Percentiles rank a stretch among this genome's conserved stretches.
Evolutionary conservation across 2,888 invertebrate genomes (phyloP).

Genomic region (Drosophila suboccidentalis): DNA sequence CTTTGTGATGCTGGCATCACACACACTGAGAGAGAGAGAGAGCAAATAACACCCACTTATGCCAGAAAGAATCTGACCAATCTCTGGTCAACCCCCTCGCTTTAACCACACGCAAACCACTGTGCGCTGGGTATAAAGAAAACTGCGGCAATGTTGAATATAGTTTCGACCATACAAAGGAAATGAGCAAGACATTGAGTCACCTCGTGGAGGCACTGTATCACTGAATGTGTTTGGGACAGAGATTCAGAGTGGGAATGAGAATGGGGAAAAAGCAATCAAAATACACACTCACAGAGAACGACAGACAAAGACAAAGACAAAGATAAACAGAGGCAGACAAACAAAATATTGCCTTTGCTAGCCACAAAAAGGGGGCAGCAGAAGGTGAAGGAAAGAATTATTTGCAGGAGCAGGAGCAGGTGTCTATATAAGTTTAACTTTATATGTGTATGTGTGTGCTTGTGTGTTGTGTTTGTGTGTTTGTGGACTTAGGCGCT

Average conservation of each 20-base stretch:
- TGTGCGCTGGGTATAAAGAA: slow-evolving; percentile 37
- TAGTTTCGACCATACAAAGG: slow-evolving; percentile 67
- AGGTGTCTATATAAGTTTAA: slow-evolving; percentile 39
- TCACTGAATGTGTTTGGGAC: slow-evolving; percentile 22
- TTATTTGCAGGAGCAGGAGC: slow-evolving; percentile 29
- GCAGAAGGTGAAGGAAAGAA: neutral
- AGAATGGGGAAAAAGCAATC: slow-evolving; percentile 73
- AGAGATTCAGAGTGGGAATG: neutral
- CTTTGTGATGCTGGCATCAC: too few species aligned
- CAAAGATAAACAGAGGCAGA: slow-evolving; percentile 72
- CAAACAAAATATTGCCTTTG: slow-evolving; percentile 76
- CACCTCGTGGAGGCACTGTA: slow-evolving; percentile 57
- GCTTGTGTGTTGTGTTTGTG: slow-evolving; percentile 4
- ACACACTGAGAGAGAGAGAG: slow-evolving; percentile 5
- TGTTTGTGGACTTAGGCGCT: slow-evolving; percentile 33
- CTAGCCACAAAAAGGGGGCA: slow-evolving; percentile 44
- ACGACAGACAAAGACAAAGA: slow-evolving; percentile 65
- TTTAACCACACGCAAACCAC: slow-evolving; percentile 24
- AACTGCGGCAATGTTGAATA: slow-evolving; percentile 43
- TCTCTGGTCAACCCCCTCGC: slow-evolving; percentile 11
- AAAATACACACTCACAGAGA: slow-evolving; percentile 57
- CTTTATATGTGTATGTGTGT: slow-evolving; percentile 28
- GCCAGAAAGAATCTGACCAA: slow-evolving; percentile 43
- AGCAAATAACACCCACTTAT: slow-evolving; percentile 32
- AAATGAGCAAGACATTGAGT: slow-evolving; percentile 78